Conservation (phyloP, 2,797 vertebrate species). For the Diceros bicornis region DNA sequence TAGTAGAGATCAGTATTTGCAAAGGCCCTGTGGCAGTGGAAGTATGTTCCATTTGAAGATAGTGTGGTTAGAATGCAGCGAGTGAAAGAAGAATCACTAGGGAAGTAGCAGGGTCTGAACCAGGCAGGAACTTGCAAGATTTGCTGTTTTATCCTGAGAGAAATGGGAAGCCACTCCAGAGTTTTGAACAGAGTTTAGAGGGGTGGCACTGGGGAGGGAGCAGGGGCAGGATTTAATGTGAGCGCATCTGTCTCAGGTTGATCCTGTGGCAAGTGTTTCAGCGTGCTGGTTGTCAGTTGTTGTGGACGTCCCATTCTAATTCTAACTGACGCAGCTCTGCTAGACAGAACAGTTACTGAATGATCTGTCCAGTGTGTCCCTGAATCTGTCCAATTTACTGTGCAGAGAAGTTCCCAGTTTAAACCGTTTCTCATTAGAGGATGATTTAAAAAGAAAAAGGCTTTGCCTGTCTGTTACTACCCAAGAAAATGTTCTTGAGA, state of each 20-base stretch:
- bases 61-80: not conserved
- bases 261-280: not conserved
- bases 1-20: not conserved
- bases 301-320: not conserved
- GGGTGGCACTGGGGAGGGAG: too few species aligned
- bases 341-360: constrained; percentile 47
- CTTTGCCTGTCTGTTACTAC: constrained; percentile 62
- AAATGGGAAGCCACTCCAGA: not conserved
- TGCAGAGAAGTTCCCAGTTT: constrained; percentile 65
- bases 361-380: constrained; percentile 48
- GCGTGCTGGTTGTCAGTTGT: not conserved
- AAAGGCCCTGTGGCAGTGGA: not conserved
- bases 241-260: not conserved
- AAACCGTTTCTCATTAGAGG: constrained; percentile 71
- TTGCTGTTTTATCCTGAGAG: not conserved
- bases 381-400: constrained; percentile 76
- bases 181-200: not conserved
- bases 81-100: not conserved
- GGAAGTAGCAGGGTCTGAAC: not conserved
- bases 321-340: not conserved
- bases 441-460: constrained; percentile 66
- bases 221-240: not conserved
- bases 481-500: constrained; percentile 75
- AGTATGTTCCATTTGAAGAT: not conserved
- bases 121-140: not conserved